A percentile compares a stretch with the other conserved stretches of the same genome.
Conservation (phyloP, 2,113 vertebrate genomes). For the Lynx canadensis region DNA sequence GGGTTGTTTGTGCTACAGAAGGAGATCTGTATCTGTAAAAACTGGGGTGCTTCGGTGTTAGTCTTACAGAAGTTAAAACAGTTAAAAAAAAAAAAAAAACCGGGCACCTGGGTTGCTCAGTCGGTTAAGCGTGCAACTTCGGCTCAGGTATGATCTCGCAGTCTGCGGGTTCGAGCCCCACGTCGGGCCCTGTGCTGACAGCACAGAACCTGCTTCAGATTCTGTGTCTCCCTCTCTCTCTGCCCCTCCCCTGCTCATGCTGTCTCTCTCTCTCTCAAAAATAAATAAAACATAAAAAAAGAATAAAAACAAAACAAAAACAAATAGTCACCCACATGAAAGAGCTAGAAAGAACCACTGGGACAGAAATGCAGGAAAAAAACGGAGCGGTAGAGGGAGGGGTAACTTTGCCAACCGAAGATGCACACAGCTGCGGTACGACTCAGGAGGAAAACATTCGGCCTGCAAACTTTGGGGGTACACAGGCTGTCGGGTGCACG, state of each 20-base stretch:
- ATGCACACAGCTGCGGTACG: fast-evolving
- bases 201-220: too few species aligned
- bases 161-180: too few species aligned
- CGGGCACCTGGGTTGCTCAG: too few species aligned
- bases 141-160: too few species aligned
- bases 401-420: not conserved
- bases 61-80: not conserved
- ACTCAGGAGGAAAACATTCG: not conserved
- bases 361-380: not conserved
- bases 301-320: too few species aligned
- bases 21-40: not conserved
- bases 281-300: too few species aligned
- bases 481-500: fast-evolving
- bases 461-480: not conserved
- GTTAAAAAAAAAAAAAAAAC: not conserved
- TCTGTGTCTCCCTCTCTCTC: too few species aligned
- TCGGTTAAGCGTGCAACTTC: too few species aligned
- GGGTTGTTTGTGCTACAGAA: not conserved
- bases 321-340: not conserved
- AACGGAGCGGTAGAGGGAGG: not conserved
- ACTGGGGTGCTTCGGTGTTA: not conserved
- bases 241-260: too few species aligned
- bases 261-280: too few species aligned
- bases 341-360: not conserved
- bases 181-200: too few species aligned